Base-by-base conservation (phyloP, 2,797 vertebrate genomes). In the Lacerta viridis region DNA sequence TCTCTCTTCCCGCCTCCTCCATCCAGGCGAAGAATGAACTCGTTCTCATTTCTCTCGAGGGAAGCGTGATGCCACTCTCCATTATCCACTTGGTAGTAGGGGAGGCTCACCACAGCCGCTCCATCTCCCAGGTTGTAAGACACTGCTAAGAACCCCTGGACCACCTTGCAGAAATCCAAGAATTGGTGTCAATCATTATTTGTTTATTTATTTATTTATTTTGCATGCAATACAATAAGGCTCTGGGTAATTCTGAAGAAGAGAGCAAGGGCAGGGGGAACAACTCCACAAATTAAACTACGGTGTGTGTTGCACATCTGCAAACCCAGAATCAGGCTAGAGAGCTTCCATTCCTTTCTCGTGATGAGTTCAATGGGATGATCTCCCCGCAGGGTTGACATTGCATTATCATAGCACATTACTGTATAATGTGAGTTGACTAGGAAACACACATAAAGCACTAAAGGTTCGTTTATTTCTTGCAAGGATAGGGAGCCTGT, bases 51-150 rank as follows among this genome's bases (percentile, higher is more conserved):
- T 11, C 98, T 98, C 95, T 98, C 98, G 77, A 98, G 88, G 87
- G 96, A 94, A 87, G 98, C 92, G 87, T 97, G 97, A 41, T 98
- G 97, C 98, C 98, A 98, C 90, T 98, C 98, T 1, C 98, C 98
- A 1, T 98, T 98, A 95, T 98, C 98, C 4, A 98, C 96, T 79
- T 96, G 98, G 93, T 98, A 98, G 77, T 95, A 97, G 5, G 98
- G 97, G 84, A 98, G 96, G 7, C 95, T 98, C 27, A 98, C 90
- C 93, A 97, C 97, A 93, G 96, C 96, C 80, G 98, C 97, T n/a
- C 98, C 98, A 7, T 98, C 98, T 20, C 98, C 98, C 1, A 98
- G 97, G 94, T 98, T 98, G 95, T 97, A 98, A 69, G 97, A 97
- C 55, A 98, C 97, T 7, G 94, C 94, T 74, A 98, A 96, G 68